phyloP scores from a whole-genome alignment of 2,888 invertebrate genomes.

The Perdita meconis region DNA sequence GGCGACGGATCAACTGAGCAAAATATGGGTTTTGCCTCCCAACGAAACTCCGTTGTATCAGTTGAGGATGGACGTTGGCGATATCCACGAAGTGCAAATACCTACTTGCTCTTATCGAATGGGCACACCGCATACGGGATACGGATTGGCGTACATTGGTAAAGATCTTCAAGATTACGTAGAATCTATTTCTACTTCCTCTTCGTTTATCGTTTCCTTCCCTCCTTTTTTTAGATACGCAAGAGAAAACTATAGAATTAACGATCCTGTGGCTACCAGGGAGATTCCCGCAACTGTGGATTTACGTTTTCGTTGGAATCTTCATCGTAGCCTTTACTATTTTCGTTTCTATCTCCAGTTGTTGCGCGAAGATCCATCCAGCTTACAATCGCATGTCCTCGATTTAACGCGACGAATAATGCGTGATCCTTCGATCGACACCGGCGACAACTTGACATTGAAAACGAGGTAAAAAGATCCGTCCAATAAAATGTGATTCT shows the following conservation, averaged over 20 bases:
- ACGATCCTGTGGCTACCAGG: conserved; percentile 92
- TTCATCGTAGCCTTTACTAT: conserved; percentile 75
- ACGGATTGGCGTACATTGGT: conserved; percentile 93
- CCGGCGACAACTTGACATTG: conserved; percentile 49
- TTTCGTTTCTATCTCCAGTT: conserved; percentile 71
- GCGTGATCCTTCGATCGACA: conserved; percentile 17
- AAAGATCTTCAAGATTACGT: conserved; percentile 63
- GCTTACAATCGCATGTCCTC: conserved; percentile 76
- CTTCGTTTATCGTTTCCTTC: conserved; percentile 27
- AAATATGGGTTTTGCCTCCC: conserved; percentile 78
- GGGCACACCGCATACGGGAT: conserved; percentile 95
- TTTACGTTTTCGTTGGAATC: conserved; percentile 85
- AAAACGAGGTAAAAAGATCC: conserved; percentile 63
- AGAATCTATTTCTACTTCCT: background rate
- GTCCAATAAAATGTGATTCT: conserved; percentile 69
- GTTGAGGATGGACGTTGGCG: conserved; percentile 83
- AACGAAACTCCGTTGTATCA: conserved; percentile 83
- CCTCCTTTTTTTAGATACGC: conserved; percentile 88
- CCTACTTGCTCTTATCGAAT: conserved; percentile 98
- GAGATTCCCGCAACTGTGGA: conserved; percentile 87
- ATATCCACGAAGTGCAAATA: conserved; percentile 91
- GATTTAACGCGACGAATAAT: conserved; percentile 40
- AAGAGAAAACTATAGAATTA: conserved; percentile 87
- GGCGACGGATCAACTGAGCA: conserved; percentile 80
- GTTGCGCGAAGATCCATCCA: conserved; percentile 71